Evolutionary conservation across 2,113 vertebrate species (phyloP), one percentile per base, ranked within the genome.

Genomic region (Epinephelus fuscoguttatus): DNA sequence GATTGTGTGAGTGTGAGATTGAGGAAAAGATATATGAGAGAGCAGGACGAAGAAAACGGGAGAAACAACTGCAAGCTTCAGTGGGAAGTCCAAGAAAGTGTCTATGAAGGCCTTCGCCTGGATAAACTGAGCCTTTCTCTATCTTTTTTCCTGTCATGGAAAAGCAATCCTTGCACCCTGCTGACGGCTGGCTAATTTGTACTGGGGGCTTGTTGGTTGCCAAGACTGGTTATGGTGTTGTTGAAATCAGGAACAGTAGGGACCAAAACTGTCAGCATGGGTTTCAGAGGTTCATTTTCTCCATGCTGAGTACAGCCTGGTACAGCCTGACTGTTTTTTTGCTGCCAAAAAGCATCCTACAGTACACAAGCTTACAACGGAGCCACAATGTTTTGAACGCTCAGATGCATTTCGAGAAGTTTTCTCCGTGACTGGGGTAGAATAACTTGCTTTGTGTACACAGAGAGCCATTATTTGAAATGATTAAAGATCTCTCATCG

Each of bases 261-360:
- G 90, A 90, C 91, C 85, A 89, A 91, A 92, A 93, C 88, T 93
- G 88, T 91, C 92, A 93, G 92, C 91, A 80, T 92, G 93, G 86
- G 90, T 86, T 94, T 93, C 88, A 67, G 84, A 84, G 88, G 89
- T 93, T 94, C 91, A 93, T 94, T 94, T 92, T 93, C 89, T 90
- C 86, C 94, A 94, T 92, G 93, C 93, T 94, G 94, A 80, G 93
- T 87, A 55, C 91, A 94, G 88, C 93, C 94, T 93, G 94, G 80
- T 89, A 70, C 87, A 76, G 84, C 68, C 76, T 75, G 66, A 72
- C 84, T 70, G 47, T 40, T 80, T 78, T 78, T 9, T 17, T 19
- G 60, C 70, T 85, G 75, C 83, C 86, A 91, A 89, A 85, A 84
- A 70, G 59, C 84, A 81, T 66, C 76, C 74, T 27, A 56, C 56